A percentile compares a stretch with the other conserved stretches of the same genome.
Conservation (phyloP, 2,888 invertebrate species). For the Pollenia griseotomentosa region DNA sequence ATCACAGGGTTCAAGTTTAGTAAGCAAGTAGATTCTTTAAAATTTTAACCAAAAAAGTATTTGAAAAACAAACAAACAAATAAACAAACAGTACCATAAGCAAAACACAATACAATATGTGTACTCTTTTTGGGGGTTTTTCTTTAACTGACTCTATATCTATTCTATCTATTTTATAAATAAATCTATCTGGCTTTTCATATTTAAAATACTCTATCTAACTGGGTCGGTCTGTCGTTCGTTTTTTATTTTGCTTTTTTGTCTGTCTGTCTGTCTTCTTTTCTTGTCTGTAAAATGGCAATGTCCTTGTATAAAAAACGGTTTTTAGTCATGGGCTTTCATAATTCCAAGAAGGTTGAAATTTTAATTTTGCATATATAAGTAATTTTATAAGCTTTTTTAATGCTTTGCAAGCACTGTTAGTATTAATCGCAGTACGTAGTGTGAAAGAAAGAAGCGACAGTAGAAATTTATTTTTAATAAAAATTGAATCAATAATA, state of each 20-base stretch:
- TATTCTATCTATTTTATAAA: too few relatives aligned
- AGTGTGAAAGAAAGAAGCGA: too few relatives aligned
- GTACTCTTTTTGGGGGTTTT: background rate
- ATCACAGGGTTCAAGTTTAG: constrained; percentile 65
- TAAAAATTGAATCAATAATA: too few relatives aligned
- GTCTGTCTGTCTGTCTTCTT: background rate
- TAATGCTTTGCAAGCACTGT: background rate
- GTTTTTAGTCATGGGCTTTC: constrained; percentile 81
- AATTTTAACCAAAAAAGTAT: background rate
- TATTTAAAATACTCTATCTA: too few relatives aligned
- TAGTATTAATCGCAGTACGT: background rate
- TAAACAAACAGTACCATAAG: too few relatives aligned
- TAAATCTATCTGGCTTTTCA: too few relatives aligned
- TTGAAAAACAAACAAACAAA: background rate
- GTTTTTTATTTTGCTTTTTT: constrained; percentile 5
- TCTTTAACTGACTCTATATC: background rate
- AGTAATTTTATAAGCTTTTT: background rate
- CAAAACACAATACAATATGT: too few relatives aligned
- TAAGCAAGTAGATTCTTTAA: constrained; percentile 36
- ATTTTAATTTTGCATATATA: background rate
- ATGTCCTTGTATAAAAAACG: constrained; percentile 84
- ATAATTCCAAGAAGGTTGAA: constrained; percentile 73
- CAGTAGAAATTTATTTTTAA: too few relatives aligned
- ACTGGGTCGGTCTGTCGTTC: background rate
- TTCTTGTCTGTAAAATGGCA: constrained; percentile 78